These are phyloP conservation scores for Limenitis camilla DNA, from an alignment of 2,888 invertebrate genomes.

Conservation along the genomic window DNA sequence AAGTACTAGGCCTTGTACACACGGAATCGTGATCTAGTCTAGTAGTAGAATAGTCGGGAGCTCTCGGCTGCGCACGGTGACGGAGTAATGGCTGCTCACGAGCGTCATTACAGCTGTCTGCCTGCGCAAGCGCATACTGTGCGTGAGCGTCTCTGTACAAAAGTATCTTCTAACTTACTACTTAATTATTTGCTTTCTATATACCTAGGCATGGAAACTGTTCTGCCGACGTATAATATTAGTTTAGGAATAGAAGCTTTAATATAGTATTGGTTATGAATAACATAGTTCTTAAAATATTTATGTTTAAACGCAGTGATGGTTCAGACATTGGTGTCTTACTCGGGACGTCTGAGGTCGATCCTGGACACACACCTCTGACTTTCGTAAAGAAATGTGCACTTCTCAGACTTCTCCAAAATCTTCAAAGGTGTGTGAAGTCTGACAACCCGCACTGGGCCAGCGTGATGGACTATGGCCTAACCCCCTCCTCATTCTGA, in stretches of 20 bases:
- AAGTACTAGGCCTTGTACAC: too few relatives aligned
- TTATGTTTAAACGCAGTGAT: too few relatives aligned
- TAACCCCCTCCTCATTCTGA: too few relatives aligned
- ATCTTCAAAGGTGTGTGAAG: too few relatives aligned
- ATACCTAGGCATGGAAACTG: not conserved
- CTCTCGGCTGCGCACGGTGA: conserved; percentile 41
- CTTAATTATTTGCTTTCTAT: conserved; percentile 9
- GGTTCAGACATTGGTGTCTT: too few relatives aligned
- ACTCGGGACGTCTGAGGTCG: too few relatives aligned
- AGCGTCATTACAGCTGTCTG: conserved; percentile 38
- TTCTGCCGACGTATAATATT: not conserved
- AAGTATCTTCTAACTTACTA: conserved; percentile 15
- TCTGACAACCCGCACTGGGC: too few relatives aligned
- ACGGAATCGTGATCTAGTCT: conserved; percentile 26
- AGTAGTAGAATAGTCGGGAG: conserved; percentile 33
- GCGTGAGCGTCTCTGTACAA: conserved; percentile 11
- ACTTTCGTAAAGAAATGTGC: too few relatives aligned
- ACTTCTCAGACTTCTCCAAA: too few relatives aligned
- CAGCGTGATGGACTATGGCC: too few relatives aligned
- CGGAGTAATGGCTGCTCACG: conserved; percentile 54
- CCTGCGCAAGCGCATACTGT: conserved; percentile 24
- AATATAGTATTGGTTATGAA: not conserved
- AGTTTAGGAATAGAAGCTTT: not conserved
- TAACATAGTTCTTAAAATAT: too few relatives aligned
- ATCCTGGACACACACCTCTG: too few relatives aligned